Evolutionary conservation across 2,797 vertebrate genomes (phyloP).

Genomic region (Protonibea diacanthus): DNA sequence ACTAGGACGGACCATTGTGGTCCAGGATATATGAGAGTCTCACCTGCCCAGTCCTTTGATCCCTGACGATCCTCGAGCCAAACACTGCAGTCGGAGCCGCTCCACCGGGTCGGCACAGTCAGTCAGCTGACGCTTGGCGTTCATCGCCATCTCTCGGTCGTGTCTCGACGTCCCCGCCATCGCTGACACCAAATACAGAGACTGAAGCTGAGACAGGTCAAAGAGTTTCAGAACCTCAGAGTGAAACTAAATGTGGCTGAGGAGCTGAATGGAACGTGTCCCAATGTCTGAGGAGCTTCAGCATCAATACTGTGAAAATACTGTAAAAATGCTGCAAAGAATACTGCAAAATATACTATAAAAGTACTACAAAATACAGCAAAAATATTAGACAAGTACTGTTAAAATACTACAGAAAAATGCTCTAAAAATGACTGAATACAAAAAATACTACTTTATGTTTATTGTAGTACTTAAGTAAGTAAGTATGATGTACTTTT

Average conservation of each 20-base stretch:
- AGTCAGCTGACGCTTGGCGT: conserved; percentile 85
- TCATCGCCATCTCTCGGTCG: conserved; percentile 89
- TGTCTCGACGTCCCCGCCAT: conserved; percentile 94
- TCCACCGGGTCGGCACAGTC: conserved; percentile 88
- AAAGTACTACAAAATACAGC: no score
- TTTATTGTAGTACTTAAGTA: no score
- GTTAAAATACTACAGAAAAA: no score
- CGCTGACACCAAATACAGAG: not conserved
- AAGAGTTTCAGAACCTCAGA: not conserved
- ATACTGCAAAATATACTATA: no score
- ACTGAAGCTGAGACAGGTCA: not conserved
- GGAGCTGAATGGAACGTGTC: not conserved
- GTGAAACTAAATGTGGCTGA: no score
- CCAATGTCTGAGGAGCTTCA: no score
- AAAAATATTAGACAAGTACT: no score
- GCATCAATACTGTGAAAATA: no score
- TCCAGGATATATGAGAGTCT: not conserved
- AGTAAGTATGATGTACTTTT: no score
- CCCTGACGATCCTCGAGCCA: conserved; percentile 90
- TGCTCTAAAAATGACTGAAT: no score
- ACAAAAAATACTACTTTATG: no score
- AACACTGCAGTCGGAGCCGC: conserved; percentile 90
- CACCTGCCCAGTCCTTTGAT: conserved; percentile 97
- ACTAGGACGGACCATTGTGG: not conserved
- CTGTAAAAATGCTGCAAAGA: no score